Conservation (phyloP, 2,797 vertebrate species). For the Mionectes olivaceus region DNA sequence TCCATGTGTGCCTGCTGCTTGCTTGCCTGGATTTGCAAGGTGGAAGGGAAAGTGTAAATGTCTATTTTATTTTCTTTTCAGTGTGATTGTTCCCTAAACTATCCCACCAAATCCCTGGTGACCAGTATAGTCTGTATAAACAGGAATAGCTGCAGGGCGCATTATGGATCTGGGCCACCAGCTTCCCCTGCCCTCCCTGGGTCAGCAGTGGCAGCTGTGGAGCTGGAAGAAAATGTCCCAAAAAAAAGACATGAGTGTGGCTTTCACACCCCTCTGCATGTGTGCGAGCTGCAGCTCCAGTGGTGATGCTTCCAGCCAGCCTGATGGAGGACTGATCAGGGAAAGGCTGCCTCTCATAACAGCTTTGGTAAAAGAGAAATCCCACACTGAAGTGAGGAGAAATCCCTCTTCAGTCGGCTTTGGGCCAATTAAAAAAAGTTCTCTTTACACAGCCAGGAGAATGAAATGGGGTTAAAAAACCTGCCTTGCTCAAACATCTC, state of each 20-base stretch:
- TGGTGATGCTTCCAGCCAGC: neutral
- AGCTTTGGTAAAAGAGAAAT: neutral
- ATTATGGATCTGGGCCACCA: neutral
- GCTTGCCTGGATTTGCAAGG: neutral
- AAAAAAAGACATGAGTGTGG: neutral
- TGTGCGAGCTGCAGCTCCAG: fast-evolving
- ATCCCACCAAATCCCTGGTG: neutral
- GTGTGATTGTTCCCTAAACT: neutral
- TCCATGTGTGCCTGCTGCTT: fast-evolving
- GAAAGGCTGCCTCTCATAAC: neutral
- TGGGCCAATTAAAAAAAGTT: neutral
- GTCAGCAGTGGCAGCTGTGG: neutral
- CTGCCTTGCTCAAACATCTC: neutral
- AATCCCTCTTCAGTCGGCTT: neutral
- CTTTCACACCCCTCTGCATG: neutral
- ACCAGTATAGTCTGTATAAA: neutral
- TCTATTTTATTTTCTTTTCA: neutral
- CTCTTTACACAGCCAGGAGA: neutral
- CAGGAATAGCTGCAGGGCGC: neutral
- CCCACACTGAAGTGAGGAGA: neutral
- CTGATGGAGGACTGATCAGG: neutral
- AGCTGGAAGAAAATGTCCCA: neutral
- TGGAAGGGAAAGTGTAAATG: neutral
- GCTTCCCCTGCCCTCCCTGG: neutral
- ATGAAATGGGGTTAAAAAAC: neutral